Percentiles rank a stretch among this genome's conserved stretches.
These are phyloP conservation scores for Lepidotrigona ventralis DNA, from an alignment of 1,140 invertebrate genomes.

Conservation along the genomic window DNA sequence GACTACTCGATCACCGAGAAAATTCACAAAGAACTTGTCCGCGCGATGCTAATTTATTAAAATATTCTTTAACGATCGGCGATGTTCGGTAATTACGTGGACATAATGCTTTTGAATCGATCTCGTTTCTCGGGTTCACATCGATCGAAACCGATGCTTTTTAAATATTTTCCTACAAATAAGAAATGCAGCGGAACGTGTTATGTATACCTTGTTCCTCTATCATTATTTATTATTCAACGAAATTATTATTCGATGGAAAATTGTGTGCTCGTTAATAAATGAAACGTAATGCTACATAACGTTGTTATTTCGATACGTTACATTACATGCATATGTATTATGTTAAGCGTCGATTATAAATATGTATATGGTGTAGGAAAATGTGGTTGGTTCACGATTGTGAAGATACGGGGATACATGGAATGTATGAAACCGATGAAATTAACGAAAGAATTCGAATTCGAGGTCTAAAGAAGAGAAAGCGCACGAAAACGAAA, in stretches of 20 bases:
- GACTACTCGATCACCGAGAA: background rate
- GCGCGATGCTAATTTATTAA: background rate
- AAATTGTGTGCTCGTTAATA: background rate
- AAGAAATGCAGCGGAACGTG: background rate
- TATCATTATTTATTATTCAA: background rate
- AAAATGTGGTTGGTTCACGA: background rate
- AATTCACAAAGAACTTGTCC: background rate
- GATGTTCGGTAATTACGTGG: too few relatives aligned
- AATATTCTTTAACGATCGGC: too few relatives aligned
- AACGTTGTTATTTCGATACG: background rate
- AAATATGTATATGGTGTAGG: background rate
- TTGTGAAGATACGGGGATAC: background rate
- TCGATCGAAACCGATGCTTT: background rate
- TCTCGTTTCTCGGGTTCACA: background rate
- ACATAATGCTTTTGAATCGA: background rate
- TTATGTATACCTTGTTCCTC: background rate
- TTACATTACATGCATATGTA: background rate
- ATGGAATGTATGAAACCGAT: background rate
- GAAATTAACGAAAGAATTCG: background rate
- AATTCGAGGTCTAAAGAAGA: background rate
- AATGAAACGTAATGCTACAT: background rate
- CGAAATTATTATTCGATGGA: background rate
- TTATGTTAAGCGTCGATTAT: too few relatives aligned
- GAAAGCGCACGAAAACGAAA: background rate
- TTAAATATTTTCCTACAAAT: background rate